Percentiles rank a stretch among this genome's conserved stretches.
These are phyloP conservation scores for Griposia aprilina DNA, from an alignment of 2,888 invertebrate genomes.

Conservation along the genomic window DNA sequence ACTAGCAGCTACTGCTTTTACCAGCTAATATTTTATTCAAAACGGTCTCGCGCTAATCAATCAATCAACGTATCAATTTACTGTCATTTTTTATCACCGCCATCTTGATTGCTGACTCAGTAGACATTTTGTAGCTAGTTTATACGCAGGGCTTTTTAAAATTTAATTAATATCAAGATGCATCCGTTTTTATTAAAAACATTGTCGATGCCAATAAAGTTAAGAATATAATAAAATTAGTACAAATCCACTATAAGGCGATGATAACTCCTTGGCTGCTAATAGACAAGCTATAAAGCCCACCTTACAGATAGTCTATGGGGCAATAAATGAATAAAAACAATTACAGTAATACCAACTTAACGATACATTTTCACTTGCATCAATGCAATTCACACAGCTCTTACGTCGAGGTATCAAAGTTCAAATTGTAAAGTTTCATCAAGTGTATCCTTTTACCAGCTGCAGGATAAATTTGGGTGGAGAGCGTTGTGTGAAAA, in stretches of 20 bases:
- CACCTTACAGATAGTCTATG: slow-evolving; percentile 82
- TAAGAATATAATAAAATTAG: slow-evolving; percentile 85
- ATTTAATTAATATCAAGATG: slow-evolving; percentile 71
- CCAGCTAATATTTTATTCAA: slow-evolving; percentile 64
- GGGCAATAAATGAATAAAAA: slow-evolving; percentile 88
- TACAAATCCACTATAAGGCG: slow-evolving; percentile 79
- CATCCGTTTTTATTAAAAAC: slow-evolving; percentile 72
- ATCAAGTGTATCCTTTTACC: slow-evolving; percentile 62
- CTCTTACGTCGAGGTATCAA: slow-evolving; percentile 58
- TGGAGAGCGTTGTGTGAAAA: slow-evolving; percentile 69
- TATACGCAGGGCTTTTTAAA: slow-evolving; percentile 59
- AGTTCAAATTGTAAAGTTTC: slow-evolving; percentile 63
- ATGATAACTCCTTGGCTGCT: slow-evolving; percentile 80
- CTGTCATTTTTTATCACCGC: slow-evolving; percentile 65
- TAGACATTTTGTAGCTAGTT: slow-evolving; percentile 64
- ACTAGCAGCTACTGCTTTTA: slow-evolving; percentile 58
- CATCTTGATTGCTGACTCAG: slow-evolving; percentile 65
- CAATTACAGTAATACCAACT: slow-evolving; percentile 80
- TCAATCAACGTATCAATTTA: slow-evolving; percentile 62
- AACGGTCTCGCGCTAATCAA: slow-evolving; percentile 63
- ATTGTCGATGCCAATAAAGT: slow-evolving; percentile 79
- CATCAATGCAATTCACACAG: slow-evolving; percentile 22
- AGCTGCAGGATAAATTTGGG: slow-evolving; percentile 65
- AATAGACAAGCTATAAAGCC: slow-evolving; percentile 82
- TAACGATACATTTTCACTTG: slow-evolving; percentile 50